Base-by-base conservation (phyloP, 2,888 invertebrate genomes). In the Hirudinaria manillensis region DNA sequence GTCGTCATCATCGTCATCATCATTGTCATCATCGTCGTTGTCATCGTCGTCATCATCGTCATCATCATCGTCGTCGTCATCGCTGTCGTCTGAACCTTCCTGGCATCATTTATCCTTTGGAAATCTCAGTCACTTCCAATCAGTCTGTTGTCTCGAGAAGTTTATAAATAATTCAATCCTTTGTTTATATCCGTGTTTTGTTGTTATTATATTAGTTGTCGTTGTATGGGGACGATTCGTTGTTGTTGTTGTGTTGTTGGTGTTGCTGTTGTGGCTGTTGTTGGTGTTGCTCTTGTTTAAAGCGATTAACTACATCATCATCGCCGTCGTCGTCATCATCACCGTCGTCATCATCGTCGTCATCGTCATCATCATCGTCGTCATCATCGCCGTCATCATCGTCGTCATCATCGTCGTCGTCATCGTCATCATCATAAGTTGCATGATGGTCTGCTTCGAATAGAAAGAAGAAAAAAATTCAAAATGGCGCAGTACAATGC, bases 261-360 rank as follows among this genome's bases (percentile, higher is more conserved):
- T 6, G 56, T 56, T 56, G 56, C 13, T 6, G 56, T 56, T 24
- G 56, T 56, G 3, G 56, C 13, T 24, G 56, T 56, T 13, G 56
- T 56, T 21, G 56, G 3, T 13, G 56, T 56, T 21, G 56, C 13
- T 24, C 21, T 61, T 27, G 61, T 61, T 24, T 13, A 16, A 3
- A 24, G 7, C 27, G n/a, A 67, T 3, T 2, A 67, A 24, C 67
- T 2, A 24, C 67, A 67, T 6, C 67, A 67, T 67, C 67, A 67
- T 67, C 67, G 27, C 27, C 67, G 27, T 67, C 67, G 27, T 67
- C 67, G 27, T 67, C 67, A 67, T 67, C 67, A 67, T 67, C 67
- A 67, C 19, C 67, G 27, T 67, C 67, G 27, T 67, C 67, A 34
- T 10, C 53, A 53, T 21, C 53, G 21, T 21, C 53, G 21, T 53